phyloP scores from a whole-genome alignment of 2,888 invertebrate species.

The Idaea biselata region DNA sequence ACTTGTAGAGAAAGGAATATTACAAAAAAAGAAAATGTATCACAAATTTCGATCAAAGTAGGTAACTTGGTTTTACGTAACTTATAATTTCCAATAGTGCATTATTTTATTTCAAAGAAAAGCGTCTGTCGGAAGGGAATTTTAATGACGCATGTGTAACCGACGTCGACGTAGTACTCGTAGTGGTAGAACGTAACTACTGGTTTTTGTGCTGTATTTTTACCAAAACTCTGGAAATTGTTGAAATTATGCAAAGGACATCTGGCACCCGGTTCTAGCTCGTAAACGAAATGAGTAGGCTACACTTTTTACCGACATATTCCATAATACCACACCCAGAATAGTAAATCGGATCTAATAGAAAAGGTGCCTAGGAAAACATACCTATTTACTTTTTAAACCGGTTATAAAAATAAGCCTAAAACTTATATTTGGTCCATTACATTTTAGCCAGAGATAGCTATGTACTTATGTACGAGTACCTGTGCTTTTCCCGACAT shows the following conservation, averaged over 20 bases:
- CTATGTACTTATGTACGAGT: not conserved
- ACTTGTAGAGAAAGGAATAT: too few species aligned
- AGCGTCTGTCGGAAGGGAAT: not conserved
- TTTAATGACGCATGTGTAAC: not conserved
- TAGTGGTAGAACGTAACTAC: not conserved
- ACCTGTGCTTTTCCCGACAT: not conserved
- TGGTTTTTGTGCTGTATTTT: not conserved
- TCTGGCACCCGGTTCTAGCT: constrained; percentile 1
- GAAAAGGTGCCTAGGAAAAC: not conserved
- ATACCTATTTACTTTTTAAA: not conserved
- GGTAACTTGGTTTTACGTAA: too few species aligned
- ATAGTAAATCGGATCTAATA: constrained; percentile 1
- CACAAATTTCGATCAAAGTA: too few species aligned
- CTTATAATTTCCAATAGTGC: too few species aligned
- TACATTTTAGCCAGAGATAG: not conserved
- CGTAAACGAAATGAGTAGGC: not conserved
- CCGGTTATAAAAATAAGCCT: constrained; percentile 1
- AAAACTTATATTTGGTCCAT: not conserved
- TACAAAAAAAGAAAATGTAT: too few species aligned
- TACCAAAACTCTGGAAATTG: not conserved
- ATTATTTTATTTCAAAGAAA: too few species aligned
- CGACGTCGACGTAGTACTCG: not conserved
- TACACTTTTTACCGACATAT: not conserved
- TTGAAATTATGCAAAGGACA: not conserved
- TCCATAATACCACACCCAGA: not conserved